Base-by-base conservation (phyloP, 1,140 invertebrate species). In the Calliopsis andreniformis region DNA sequence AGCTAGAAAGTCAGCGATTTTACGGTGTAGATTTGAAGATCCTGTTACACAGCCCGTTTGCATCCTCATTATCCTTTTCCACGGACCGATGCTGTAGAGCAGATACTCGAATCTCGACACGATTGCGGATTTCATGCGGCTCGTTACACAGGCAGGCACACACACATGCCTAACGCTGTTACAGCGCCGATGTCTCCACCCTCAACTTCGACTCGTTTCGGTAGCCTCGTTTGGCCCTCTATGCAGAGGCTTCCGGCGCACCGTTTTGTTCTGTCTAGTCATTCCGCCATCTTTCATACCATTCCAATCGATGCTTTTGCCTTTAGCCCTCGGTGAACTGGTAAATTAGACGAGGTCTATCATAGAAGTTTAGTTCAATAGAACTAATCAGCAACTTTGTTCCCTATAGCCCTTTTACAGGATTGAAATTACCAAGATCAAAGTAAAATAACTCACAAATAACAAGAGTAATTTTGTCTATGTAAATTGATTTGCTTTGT, bases 81-180 rank as follows among this genome's bases (percentile, higher is more conserved):
- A 68, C 55, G 78, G 61, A n/a, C 56, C 66, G 35, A 49, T 25
- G 51, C 58, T 71, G 63, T 62, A 66, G 30, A 70, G 64, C 80
- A 82, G 79, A 83, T 64, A 76, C 70, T 43, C 71, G 53, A 79
- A 72, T 82, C 71, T 72, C 55, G 42, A 76, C 71, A 64, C 76
- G 70, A 83, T 82, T 79, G 69, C 67, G 70, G 62, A 79, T 83
- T 76, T 79, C 67, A 42, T 59, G 43, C 56, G 43, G 62, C 70
- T 82, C 79, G 81, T 83, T 82, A 79, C 70, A 75, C 63, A 12
- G 25, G 35, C 20, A 58, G 35, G 20, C 8, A 45, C 45, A 25
- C 43, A 28, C 61, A 28, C 30, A 61, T 14, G 16, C 67, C 12
- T 56, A 12, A 5, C 12, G 10, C n/a, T 23, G 42, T 23, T 64